phyloP scores from a whole-genome alignment of 2,113 vertebrate species.

The Tragelaphus buxtoni region DNA sequence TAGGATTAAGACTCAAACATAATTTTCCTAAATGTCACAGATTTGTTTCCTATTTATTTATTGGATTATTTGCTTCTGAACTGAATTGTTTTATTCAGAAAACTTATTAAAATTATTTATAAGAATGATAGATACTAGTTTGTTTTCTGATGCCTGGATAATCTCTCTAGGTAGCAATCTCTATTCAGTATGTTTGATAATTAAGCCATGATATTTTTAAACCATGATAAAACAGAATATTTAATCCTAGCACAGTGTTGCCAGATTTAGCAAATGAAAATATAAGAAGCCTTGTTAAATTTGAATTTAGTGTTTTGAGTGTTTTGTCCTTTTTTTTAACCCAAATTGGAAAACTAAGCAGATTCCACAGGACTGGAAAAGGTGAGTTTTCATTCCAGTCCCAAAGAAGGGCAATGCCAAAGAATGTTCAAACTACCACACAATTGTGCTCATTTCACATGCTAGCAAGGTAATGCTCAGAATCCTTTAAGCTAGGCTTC shows the following conservation, averaged over 20 bases:
- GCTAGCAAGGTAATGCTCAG: not conserved
- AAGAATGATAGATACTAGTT: not conserved
- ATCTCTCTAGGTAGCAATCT: not conserved
- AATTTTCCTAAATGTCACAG: not conserved
- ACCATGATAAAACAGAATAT: not conserved
- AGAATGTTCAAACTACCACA: not conserved
- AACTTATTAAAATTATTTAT: not conserved
- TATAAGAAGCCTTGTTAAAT: not conserved
- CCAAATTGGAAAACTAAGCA: not conserved
- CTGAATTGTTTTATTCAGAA: not conserved
- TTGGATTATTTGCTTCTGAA: not conserved
- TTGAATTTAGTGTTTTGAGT: not conserved
- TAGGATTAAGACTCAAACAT: not conserved
- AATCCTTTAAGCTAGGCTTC: not conserved
- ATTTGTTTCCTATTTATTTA: not conserved
- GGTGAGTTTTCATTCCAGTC: not conserved
- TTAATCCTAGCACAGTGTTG: not conserved
- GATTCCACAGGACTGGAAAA: not conserved
- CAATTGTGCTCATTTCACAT: not conserved
- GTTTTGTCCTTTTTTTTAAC: not conserved
- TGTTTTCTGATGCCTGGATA: not conserved
- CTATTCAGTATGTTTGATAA: not conserved
- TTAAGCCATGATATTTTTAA: not conserved
- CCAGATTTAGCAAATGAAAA: conserved; percentile 2
- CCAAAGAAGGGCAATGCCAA: not conserved